Conservation (phyloP, 2,113 vertebrate species). For the Tiliqua scincoides region DNA sequence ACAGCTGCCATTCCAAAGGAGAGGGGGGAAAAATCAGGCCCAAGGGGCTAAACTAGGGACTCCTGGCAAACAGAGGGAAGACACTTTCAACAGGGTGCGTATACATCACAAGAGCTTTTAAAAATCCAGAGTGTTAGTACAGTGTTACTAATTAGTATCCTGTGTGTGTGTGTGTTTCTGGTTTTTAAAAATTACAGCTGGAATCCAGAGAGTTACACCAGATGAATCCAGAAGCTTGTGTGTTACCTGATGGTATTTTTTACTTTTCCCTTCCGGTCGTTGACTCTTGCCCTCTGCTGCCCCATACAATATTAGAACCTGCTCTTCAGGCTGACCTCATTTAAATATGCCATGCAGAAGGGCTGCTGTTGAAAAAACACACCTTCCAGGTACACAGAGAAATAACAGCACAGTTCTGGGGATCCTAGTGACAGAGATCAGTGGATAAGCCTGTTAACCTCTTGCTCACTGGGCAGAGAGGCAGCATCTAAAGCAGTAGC, state of each 20-base stretch:
- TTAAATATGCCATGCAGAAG: neutral
- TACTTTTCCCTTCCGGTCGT: no score
- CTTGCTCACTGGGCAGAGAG: no score
- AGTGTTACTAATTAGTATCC: neutral
- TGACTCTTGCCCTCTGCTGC: no score
- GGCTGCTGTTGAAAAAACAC: neutral
- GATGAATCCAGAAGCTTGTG: no score
- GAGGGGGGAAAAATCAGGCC: slow-evolving; percentile 35
- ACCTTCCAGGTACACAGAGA: no score
- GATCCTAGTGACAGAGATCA: no score
- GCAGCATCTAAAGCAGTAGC: no score
- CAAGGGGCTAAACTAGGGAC: slow-evolving; percentile 29
- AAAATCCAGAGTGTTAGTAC: neutral
- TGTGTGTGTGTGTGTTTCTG: no score
- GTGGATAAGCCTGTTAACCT: neutral
- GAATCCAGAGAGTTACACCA: no score
- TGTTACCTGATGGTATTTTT: no score
- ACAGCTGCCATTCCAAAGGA: slow-evolving; percentile 34
- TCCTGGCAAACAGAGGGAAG: slow-evolving; percentile 45
- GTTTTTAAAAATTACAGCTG: neutral
- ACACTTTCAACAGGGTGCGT: neutral
- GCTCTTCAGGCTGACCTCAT: neutral
- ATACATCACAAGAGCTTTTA: neutral
- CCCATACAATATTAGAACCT: neutral
- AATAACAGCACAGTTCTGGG: no score